Percentiles rank a stretch among this genome's conserved stretches.
phyloP scores from a whole-genome alignment of 1,140 invertebrate genomes.

The Brachionus calyciflorus region DNA sequence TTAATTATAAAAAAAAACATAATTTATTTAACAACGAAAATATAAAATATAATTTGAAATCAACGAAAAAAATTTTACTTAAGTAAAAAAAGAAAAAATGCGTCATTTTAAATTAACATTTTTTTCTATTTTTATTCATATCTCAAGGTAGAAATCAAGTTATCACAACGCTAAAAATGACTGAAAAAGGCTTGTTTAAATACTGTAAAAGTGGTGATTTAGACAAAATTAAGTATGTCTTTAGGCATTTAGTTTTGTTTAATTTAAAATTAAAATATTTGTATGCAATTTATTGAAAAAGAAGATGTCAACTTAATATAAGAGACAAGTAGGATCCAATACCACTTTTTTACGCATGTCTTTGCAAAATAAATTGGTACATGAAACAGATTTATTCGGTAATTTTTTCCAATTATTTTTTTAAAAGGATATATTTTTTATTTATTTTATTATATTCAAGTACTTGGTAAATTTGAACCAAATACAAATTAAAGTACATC shows the following conservation, averaged over 20 bases:
- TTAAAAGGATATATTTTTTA: neutral
- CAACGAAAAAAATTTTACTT: too few species aligned
- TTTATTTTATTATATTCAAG: neutral
- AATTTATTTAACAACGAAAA: too few species aligned
- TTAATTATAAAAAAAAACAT: too few species aligned
- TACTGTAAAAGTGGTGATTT: slow-evolving; percentile 60
- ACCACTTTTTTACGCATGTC: slow-evolving; percentile 66
- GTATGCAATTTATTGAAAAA: slow-evolving; percentile 62
- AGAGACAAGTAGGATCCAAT: slow-evolving; percentile 65
- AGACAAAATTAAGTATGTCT: slow-evolving; percentile 56
- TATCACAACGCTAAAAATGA: too few species aligned
- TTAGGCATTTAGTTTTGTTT: neutral
- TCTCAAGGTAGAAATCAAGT: too few species aligned
- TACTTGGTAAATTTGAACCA: slow-evolving; percentile 13
- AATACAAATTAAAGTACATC: neutral
- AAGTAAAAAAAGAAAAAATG: too few species aligned
- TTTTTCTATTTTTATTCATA: too few species aligned
- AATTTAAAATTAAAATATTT: slow-evolving; percentile 12
- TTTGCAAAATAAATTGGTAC: slow-evolving; percentile 55
- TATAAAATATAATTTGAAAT: too few species aligned
- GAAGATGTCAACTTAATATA: slow-evolving; percentile 64
- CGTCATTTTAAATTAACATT: too few species aligned
- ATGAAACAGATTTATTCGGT: slow-evolving; percentile 32
- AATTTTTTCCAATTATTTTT: neutral
- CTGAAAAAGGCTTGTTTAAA: slow-evolving; percentile 52